phyloP scores from a whole-genome alignment of 2,888 invertebrate genomes.

The Leucophenga montana region DNA sequence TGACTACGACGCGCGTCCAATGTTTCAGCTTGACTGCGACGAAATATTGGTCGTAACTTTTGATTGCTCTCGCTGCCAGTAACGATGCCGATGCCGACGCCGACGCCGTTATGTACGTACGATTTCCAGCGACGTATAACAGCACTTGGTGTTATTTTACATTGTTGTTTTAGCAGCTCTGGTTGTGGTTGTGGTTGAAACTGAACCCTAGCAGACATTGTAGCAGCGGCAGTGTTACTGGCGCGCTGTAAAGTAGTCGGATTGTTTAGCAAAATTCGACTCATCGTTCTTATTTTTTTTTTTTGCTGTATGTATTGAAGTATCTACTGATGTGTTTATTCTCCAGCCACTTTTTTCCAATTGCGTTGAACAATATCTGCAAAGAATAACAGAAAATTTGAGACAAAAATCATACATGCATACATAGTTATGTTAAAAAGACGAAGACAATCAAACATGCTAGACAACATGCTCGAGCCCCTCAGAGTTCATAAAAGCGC shows the following conservation, averaged over 20 bases:
- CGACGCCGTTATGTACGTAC: conserved; percentile 53
- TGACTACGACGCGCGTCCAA: conserved; percentile 57
- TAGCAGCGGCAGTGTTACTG: background rate
- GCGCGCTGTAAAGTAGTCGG: background rate
- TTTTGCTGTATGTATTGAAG: background rate
- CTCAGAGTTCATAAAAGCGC: too few relatives aligned
- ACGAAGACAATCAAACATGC: background rate
- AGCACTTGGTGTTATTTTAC: conserved; percentile 14
- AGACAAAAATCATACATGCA: background rate
- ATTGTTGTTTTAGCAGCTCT: background rate
- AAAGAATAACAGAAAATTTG: too few relatives aligned
- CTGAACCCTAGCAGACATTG: background rate
- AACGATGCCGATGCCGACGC: conserved; percentile 39
- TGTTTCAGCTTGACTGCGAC: conserved; percentile 61
- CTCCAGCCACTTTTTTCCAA: conserved; percentile 18
- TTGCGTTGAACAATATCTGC: too few relatives aligned
- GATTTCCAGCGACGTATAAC: conserved; percentile 41
- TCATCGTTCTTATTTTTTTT: conserved; percentile 12
- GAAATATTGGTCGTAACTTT: conserved; percentile 46
- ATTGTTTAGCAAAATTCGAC: background rate
- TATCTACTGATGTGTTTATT: background rate
- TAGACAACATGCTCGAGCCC: background rate
- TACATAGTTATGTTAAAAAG: background rate
- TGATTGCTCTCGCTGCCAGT: conserved; percentile 39
- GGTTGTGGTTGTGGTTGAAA: background rate